Evolutionary conservation across 2,797 vertebrate species (phyloP).

Genomic region (Helicolenus hilgendorfi): DNA sequence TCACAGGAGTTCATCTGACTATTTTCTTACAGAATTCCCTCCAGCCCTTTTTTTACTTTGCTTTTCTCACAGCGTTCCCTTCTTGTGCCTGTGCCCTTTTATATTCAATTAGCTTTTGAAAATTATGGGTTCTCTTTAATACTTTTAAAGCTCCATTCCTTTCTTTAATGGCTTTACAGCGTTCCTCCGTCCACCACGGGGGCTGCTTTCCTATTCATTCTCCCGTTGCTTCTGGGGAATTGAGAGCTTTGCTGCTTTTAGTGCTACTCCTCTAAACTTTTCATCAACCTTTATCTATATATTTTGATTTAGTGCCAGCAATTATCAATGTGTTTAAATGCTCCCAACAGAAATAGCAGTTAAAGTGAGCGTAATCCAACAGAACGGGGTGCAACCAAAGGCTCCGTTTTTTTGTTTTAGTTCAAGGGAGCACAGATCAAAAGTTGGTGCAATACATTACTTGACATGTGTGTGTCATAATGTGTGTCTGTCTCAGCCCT

Average conservation of each 20-base stretch:
- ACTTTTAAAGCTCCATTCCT: background rate
- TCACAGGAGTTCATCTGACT: background rate
- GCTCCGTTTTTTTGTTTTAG: background rate
- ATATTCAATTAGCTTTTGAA: background rate
- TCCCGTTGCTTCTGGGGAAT: background rate
- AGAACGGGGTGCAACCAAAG: background rate
- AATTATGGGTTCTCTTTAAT: background rate
- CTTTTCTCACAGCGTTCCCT: background rate
- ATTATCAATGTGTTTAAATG: slow-evolving; percentile 1
- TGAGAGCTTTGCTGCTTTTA: background rate
- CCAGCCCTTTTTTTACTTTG: background rate
- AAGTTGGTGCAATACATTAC: background rate
- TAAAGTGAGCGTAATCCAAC: background rate
- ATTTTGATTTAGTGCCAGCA: background rate
- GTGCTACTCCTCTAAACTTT: background rate
- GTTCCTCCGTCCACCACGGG: background rate
- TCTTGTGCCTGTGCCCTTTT: background rate
- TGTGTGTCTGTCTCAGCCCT: background rate
- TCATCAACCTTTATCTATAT: background rate
- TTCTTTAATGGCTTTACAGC: background rate
- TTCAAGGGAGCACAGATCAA: background rate
- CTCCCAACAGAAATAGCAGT: background rate
- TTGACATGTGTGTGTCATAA: slow-evolving; percentile 31
- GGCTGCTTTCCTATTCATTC: background rate
- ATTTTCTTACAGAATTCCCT: background rate